Base-by-base conservation (phyloP, 2,113 vertebrate species). In the Pimephales promelas region DNA sequence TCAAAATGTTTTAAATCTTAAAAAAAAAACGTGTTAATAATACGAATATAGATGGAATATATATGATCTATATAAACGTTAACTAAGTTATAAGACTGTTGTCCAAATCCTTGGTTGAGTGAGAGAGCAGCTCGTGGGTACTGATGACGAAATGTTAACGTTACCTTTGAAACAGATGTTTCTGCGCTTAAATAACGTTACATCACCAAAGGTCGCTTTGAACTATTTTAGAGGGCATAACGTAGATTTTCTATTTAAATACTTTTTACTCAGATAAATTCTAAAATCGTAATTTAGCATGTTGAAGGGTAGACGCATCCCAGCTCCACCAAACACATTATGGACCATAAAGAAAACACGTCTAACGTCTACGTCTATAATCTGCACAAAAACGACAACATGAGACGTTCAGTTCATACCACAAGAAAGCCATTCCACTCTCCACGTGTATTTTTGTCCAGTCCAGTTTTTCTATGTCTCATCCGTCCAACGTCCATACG, bases 121-220 rank as follows among this genome's bases (percentile, higher is more conserved):
- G 47, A 56, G 47, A 56, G 52, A 57, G n/a, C 6, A 28, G 16
- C 47, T 68, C 34, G 3, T 0, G 47, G 28, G 4, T 8, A 24
- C 13, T 64, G 36, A 31, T 79, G 57, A 79, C 5, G 77, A 79
- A 79, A 79, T 47, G 10, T 28, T 28, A 79, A 79, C 28, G 10
- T 28, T 28, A 64, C 77, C 77, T 79, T 62, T 79, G 77, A 47
- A 40, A 64, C 57, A 31, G 3, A 34, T 31, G 72, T 40, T 56
- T 36, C 0, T 61, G 34, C 14, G 54, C 54, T 18, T 16, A n/a
- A n/a, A n/a, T n/a, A 26, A 28, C 28, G 28, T 28, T 28, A 28
- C 40, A 20, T 9, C 14, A 31, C 14, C 77, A 79, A 62, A 64
- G 57, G 56, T 62, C 40, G 36, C 16, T 36, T 36, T n/a, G 5